These are phyloP conservation scores for Aporophyla lueneburgensis DNA, from an alignment of 2,888 invertebrate species.

Conservation along the genomic window DNA sequence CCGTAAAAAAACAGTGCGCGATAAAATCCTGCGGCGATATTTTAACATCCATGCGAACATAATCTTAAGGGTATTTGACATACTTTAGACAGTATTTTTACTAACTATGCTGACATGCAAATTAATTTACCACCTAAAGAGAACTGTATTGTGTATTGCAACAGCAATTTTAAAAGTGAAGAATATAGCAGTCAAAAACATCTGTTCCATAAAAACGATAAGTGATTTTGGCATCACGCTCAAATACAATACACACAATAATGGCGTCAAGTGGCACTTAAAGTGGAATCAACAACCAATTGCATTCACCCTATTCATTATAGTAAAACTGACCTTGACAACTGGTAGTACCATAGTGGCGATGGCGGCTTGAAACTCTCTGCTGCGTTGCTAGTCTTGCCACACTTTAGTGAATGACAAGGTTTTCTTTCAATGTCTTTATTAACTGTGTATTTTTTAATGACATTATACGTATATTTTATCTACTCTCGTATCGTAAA, in stretches of 20 bases:
- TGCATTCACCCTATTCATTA: slow-evolving; percentile 22
- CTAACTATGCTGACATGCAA: too few species aligned
- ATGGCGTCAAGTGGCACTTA: background rate
- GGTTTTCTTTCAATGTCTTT: background rate
- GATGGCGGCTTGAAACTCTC: slow-evolving; percentile 7
- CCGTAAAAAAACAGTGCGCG: too few species aligned
- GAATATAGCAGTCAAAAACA: background rate
- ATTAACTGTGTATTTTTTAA: slow-evolving; percentile 11
- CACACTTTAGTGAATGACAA: slow-evolving; percentile 17
- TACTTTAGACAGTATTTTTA: background rate
- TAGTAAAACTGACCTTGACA: slow-evolving; percentile 51
- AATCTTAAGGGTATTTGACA: too few species aligned
- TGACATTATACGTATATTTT: background rate
- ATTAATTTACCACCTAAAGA: too few species aligned
- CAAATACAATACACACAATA: background rate
- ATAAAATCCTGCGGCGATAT: too few species aligned
- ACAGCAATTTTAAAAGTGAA: background rate
- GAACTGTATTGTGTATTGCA: too few species aligned
- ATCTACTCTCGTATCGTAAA: too few species aligned
- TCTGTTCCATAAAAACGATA: background rate
- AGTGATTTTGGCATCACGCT: background rate
- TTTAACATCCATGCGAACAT: too few species aligned
- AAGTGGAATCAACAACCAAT: slow-evolving; percentile 25
- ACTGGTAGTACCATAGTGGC: background rate
- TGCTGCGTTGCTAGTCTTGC: slow-evolving; percentile 20